These are phyloP conservation scores for Aphelocoma coerulescens DNA, from an alignment of 2,113 vertebrate genomes.

Conservation along the genomic window DNA sequence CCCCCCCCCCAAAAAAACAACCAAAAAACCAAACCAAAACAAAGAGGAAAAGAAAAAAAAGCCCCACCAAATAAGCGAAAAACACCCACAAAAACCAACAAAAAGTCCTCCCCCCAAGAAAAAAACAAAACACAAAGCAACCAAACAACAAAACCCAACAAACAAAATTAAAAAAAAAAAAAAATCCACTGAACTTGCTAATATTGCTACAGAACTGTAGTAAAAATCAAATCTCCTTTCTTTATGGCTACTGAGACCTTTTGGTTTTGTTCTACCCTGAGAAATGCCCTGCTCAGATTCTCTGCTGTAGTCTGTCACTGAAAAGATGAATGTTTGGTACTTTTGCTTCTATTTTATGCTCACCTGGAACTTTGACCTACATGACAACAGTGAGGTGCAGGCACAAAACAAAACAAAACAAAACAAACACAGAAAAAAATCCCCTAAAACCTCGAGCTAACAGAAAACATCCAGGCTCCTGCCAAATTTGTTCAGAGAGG, in stretches of 20 bases:
- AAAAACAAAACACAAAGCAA: neutral
- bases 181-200: neutral
- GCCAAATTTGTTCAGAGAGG: neutral
- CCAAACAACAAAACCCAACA: neutral
- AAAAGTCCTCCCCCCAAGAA: accelerated
- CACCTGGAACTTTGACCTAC: neutral
- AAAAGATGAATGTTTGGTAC: neutral
- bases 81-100: neutral
- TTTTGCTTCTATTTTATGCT: neutral
- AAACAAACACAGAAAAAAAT: neutral
- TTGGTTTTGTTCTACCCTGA: neutral
- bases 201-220: neutral
- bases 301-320: neutral
- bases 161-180: too few relatives aligned
- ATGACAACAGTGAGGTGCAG: neutral
- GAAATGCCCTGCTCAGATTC: neutral
- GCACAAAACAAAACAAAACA: neutral
- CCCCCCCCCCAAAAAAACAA: too few relatives aligned
- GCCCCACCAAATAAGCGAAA: accelerated
- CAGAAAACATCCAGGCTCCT: neutral
- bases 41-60: neutral
- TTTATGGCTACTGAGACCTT: neutral
- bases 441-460: neutral
- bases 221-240: neutral
- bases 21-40: neutral